phyloP scores from a whole-genome alignment of 2,888 invertebrate genomes.

The Creontiades dilutus region DNA sequence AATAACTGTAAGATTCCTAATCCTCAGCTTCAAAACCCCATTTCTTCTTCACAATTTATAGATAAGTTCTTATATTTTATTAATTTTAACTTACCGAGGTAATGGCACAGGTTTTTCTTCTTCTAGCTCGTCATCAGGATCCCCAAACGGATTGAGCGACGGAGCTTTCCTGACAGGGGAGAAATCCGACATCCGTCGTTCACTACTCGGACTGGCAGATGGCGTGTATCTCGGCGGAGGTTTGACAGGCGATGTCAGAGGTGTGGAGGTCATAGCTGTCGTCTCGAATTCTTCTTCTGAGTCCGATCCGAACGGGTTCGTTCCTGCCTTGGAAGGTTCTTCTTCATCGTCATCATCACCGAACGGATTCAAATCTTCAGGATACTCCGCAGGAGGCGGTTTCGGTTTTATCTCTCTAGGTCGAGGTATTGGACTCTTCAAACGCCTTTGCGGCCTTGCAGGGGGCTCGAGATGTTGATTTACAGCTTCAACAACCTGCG shows the following conservation, averaged over 20 bases:
- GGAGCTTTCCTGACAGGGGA: slow-evolving; percentile 59
- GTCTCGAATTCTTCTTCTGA: slow-evolving; percentile 82
- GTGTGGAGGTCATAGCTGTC: slow-evolving; percentile 76
- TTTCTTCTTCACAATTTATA: too few species aligned
- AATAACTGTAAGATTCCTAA: too few species aligned
- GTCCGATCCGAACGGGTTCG: slow-evolving; percentile 86
- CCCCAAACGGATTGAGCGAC: slow-evolving; percentile 85
- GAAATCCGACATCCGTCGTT: slow-evolving; percentile 32
- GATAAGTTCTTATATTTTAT: too few species aligned
- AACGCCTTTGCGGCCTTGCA: slow-evolving; percentile 28
- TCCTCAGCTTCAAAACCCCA: too few species aligned
- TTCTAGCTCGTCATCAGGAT: slow-evolving; percentile 80
- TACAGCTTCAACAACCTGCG: slow-evolving; percentile 51
- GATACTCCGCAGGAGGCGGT: slow-evolving; percentile 80
- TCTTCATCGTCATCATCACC: slow-evolving; percentile 79
- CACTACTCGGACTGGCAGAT: slow-evolving; percentile 49
- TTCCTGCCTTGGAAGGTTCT: slow-evolving; percentile 76
- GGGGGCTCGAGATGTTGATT: slow-evolving; percentile 57
- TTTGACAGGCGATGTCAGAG: slow-evolving; percentile 78
- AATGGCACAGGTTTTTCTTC: slow-evolving; percentile 78
- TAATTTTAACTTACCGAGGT: slow-evolving; percentile 78
- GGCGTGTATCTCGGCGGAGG: slow-evolving; percentile 77
- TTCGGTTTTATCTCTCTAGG: background rate
- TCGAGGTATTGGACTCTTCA: slow-evolving; percentile 41
- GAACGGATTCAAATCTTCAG: slow-evolving; percentile 91